Evolutionary conservation across 2,888 invertebrate species (phyloP).

Genomic region (Eilema caniola): DNA sequence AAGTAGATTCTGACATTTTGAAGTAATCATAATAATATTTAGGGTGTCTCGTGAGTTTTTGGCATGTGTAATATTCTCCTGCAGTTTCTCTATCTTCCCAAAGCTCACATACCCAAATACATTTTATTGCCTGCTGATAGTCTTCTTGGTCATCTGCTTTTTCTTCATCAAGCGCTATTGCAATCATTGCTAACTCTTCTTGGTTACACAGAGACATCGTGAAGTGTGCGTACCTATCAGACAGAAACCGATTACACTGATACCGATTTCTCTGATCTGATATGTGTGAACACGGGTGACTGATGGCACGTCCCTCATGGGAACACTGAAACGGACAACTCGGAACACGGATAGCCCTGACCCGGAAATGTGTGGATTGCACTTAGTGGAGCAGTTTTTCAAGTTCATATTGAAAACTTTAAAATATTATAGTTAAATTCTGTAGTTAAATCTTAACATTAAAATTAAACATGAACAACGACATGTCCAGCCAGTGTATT

Average conservation of each 20-base stretch:
- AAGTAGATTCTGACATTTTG: conserved; percentile 28
- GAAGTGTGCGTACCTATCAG: conserved; percentile 20
- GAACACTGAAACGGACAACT: conserved; percentile 23
- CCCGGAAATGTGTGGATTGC: conserved; percentile 25
- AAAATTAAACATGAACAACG: too few relatives aligned
- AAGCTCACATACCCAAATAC: conserved; percentile 23
- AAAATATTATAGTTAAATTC: too few relatives aligned
- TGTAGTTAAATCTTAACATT: too few relatives aligned
- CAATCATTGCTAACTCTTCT: conserved; percentile 20
- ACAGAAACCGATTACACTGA: conserved; percentile 18
- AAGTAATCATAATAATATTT: conserved; percentile 29
- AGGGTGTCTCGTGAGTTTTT: conserved; percentile 23
- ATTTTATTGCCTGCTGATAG: conserved; percentile 13
- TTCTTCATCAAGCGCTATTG: conserved; percentile 24
- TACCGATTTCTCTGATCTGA: conserved; percentile 26
- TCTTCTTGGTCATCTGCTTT: conserved; percentile 17
- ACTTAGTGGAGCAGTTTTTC: too few relatives aligned
- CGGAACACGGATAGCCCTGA: conserved; percentile 22
- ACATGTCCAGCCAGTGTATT: too few relatives aligned
- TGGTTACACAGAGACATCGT: conserved; percentile 24
- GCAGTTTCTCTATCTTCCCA: conserved; percentile 24
- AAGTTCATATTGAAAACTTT: too few relatives aligned
- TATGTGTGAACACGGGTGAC: conserved; percentile 31
- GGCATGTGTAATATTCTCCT: conserved; percentile 25
- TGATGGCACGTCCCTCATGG: conserved; percentile 20